Evolutionary conservation across 2,797 vertebrate genomes (phyloP), one percentile per base, ranked within the genome.

Genomic region (Parauchenoglanis punctatus): DNA sequence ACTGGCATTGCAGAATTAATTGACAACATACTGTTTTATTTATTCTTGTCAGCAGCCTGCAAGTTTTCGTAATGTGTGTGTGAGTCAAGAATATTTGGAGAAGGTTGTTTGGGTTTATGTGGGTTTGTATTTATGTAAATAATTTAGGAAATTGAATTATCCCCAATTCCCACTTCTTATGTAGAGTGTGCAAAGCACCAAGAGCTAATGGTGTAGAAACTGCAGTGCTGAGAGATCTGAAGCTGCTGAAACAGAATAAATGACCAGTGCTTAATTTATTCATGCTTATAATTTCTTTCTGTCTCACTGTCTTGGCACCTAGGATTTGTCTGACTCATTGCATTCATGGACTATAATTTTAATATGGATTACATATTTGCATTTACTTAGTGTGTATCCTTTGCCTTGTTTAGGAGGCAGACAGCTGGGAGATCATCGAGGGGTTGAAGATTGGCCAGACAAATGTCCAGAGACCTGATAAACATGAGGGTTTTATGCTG

Each of bases 361-460:
- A 72, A 80, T 35, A 73, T 84, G 46, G n/a, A 35, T 59, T 81
- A 15, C 23, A 63, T 59, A 63, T 25, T 23, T 90, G 85, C 88
- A 63, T 91, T 91, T 88, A 46, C 23, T 73, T 65, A 23, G 4
- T 76, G 35, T 76, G 23, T 46, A 15, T 86, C 28, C 86, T 1
- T 90, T 92, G 44, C 13, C 86, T 93, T 92, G 88, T 85, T 89
- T 90, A 99, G 98, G 98, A 99, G 93, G 95, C 96, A 75, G 98
- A 99, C 95, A 99, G 96, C 95, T 99, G 98, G 99, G 98, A 99
- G 95, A 99, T 99, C 95, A 98, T 99, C 86, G 98, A 99, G 93
- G 99, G 99, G 75, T 94, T 99, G 93, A 99, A 98, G 95, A 99
- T 99, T 88, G 99, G 99, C 87, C 98, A 99, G 91, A 98, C 98